These are phyloP conservation scores for Schizopygopsis pylzovi DNA, from an alignment of 2,797 vertebrate species.

Conservation along the genomic window DNA sequence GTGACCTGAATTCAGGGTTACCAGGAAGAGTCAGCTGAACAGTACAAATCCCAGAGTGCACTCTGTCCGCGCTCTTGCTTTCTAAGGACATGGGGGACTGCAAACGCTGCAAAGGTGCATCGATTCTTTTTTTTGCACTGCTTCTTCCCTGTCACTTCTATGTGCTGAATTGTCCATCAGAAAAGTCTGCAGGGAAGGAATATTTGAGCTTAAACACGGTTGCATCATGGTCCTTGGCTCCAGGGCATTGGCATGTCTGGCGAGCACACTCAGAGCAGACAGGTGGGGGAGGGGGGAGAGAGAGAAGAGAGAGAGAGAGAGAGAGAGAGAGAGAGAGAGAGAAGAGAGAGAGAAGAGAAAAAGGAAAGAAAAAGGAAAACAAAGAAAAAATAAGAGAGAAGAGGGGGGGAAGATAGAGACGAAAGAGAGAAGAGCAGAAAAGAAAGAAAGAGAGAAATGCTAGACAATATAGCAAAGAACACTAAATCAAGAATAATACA, in stretches of 20 bases:
- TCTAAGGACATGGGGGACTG: slow-evolving; percentile 24
- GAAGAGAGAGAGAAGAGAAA: too few relatives aligned
- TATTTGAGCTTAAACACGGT: slow-evolving; percentile 28
- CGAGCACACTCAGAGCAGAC: slow-evolving; percentile 15
- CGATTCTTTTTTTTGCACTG: slow-evolving; percentile 42
- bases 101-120: slow-evolving; percentile 19
- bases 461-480: too few relatives aligned
- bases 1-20: slow-evolving; percentile 45
- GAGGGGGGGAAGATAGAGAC: too few relatives aligned
- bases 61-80: neutral
- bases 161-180: slow-evolving; percentile 40
- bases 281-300: neutral
- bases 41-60: slow-evolving; percentile 57
- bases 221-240: slow-evolving; percentile 43
- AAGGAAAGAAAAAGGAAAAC: too few relatives aligned
- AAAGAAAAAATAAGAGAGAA: too few relatives aligned
- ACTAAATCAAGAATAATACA: too few relatives aligned
- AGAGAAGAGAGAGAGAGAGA: neutral
- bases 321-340: slow-evolving; percentile 32
- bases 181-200: slow-evolving; percentile 35
- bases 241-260: slow-evolving; percentile 45
- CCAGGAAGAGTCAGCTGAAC: slow-evolving; percentile 25
- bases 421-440: too few relatives aligned
- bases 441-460: too few relatives aligned
- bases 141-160: slow-evolving; percentile 37